Conservation (phyloP, 2,888 invertebrate genomes). For the Clanis bilineata region DNA sequence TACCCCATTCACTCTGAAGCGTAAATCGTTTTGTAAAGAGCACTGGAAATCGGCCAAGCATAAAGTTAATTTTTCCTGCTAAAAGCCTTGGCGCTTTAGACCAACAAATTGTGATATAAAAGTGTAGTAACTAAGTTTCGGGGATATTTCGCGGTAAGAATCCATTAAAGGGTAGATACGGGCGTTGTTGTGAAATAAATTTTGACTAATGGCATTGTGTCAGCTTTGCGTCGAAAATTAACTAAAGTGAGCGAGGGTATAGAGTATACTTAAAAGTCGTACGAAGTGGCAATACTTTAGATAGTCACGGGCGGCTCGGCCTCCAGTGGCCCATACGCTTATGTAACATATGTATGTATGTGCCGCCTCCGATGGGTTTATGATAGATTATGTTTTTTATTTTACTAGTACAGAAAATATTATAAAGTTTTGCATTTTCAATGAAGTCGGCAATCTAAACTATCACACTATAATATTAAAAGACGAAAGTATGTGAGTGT, state of each 20-base stretch:
- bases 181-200: conserved; percentile 11
- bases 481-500: no score
- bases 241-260: background rate
- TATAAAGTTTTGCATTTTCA: no score
- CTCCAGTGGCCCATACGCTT: no score
- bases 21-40: conserved; percentile 18
- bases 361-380: no score
- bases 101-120: conserved; percentile 19
- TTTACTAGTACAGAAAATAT: no score
- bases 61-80: conserved; percentile 21
- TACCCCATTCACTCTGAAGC: conserved; percentile 5
- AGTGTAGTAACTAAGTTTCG: conserved; percentile 11
- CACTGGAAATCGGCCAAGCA: conserved; percentile 20
- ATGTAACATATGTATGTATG: no score
- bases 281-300: no score
- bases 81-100: conserved; percentile 17
- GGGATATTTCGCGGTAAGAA: conserved; percentile 13
- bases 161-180: conserved; percentile 8
- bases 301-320: no score
- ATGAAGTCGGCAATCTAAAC: no score
- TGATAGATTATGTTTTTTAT: no score
- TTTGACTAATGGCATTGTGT: conserved; percentile 10
- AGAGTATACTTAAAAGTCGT: no score
- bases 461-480: no score
- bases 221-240: background rate